Evolutionary conservation across 2,888 invertebrate genomes (phyloP), one percentile per base, ranked within the genome.

Genomic region (Hermodice carunculata): DNA sequence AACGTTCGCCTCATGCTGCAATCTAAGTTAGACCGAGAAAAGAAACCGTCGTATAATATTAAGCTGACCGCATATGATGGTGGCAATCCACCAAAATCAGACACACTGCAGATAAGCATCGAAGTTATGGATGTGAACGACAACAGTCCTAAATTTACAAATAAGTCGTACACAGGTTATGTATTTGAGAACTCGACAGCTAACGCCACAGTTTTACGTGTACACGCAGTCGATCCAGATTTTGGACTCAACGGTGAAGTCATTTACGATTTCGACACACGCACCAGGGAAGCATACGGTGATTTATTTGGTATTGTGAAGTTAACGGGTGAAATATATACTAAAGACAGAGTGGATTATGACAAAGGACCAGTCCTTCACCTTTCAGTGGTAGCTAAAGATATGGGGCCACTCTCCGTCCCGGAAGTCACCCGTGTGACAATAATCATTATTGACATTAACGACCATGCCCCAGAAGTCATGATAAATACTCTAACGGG

Each of bases 51-150:
- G 3, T 74, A 73, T 48, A 42, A 49, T 22, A 32, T 74, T 42
- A 59, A 66, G 60, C 28, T 74, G 14, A 52, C 60, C 6, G 74
- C 71, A 14, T 48, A 49, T 0, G 74, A 74, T 11, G 73, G 73
- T 1, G 94, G 92, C 0, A 49, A 57, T 46, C 70, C 73, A 0
- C 48, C 66, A 1, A 58, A 61, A 19, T 65, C 69, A 3, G 73
- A 71, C 1, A 61, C 67, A 4, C 46, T 73, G n/a, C 56, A 70
- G 5, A 48, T 73, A 14, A 54, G 37, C n/a, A 43, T 73, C 43
- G 40, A 42, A 11, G 67, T 73, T 22, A 28, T 64, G 24, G 72
- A 72, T 43, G 66, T 66, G 3, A 72, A 72, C 26, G 72, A 72
- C 49, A 64, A 72, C 48, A 51, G 57, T 24, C 72, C 72, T 24